Base-by-base conservation (phyloP, 2,888 invertebrate species). In the Andrena camellia region DNA sequence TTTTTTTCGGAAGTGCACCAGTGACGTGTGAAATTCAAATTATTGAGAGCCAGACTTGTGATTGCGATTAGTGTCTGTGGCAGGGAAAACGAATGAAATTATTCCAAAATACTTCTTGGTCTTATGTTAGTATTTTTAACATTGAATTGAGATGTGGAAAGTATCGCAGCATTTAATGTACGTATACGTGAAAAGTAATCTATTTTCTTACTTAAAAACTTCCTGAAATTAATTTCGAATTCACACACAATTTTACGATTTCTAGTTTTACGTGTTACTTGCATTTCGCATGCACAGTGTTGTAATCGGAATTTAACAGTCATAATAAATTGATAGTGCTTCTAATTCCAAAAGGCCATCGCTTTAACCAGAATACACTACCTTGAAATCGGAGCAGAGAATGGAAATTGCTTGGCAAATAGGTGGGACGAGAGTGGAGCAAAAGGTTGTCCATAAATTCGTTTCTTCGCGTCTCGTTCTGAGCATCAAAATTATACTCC, bases 381-480 rank as follows among this genome's bases (percentile, higher is more conserved):
- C 20, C 50, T 48, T 2, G 13, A 64, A 50, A 79, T 64, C 35
- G n/a, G 35, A 54, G 31, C 59, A 20, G 20, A 20, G 33, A 62
- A 57, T 29, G 70, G 64, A 69, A 76, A 70, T 70, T 60, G 50
- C 66, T 75, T 35, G 52, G 63, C 48, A 70, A 77, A 66, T 77
- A 60, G 50, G 29, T 66, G 31, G 63, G 68, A 68, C 76, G 62
- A 63, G 26, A 63, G 54, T 26, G 42, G 2, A 54, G 67, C n/a
- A 63, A 76, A 50, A 76, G 76, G 35, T 50, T 66, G 26, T 48
- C 26, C 48, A 57, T 63, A 69, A 79, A 79, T 79, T 68, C 62
- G 68, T 79, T 78, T 57, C 10, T 29, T 13, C 17, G 29, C 29
- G n/a, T 76, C 35, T 50, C 42, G 26, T 75, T 26, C 26, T 26